Conservation (phyloP, 2,797 vertebrate species). For the Chloroceryle inda region DNA sequence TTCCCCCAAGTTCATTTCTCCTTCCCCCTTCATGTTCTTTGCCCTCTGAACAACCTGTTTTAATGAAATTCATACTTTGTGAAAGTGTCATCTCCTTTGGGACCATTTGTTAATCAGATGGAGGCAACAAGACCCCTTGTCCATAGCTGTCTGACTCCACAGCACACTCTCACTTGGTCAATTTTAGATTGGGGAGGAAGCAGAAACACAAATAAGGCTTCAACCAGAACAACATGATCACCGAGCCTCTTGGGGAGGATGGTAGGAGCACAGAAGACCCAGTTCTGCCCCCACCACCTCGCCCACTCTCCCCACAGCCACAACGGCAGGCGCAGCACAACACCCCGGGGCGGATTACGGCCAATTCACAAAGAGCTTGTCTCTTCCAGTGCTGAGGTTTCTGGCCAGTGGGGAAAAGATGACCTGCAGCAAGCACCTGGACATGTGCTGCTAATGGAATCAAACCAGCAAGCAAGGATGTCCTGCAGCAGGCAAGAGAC, state of each 20-base stretch:
- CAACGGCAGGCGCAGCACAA: fast-evolving
- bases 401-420: neutral
- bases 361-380: neutral
- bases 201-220: neutral
- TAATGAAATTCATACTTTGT: neutral
- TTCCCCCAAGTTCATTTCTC: neutral
- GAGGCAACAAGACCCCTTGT: neutral
- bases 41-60: neutral
- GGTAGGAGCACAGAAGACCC: fast-evolving
- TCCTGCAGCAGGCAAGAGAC: fast-evolving
- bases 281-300: neutral
- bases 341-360: too few species aligned
- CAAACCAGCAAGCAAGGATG: neutral
- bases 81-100: neutral
- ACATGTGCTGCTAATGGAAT: fast-evolving
- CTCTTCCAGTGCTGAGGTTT: neutral
- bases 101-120: neutral
- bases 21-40: neutral
- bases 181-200: neutral
- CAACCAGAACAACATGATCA: neutral
- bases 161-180: neutral
- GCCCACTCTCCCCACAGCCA: neutral
- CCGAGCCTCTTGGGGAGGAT: neutral
- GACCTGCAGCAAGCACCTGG: neutral
- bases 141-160: neutral